phyloP scores from a whole-genome alignment of 2,888 invertebrate genomes.

The Andrena fulva region DNA sequence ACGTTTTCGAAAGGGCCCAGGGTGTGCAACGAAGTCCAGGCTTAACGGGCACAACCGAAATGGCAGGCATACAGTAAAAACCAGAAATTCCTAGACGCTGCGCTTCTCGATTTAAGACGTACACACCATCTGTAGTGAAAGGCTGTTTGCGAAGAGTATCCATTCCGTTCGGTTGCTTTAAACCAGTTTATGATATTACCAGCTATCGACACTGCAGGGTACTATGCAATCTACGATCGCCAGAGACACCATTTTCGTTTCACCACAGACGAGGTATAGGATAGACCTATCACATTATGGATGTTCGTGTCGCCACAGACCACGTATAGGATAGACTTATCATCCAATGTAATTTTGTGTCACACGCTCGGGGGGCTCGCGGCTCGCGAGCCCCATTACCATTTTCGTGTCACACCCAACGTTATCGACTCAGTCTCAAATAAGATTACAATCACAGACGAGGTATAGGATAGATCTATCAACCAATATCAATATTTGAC shows the following conservation, averaged over 20 bases:
- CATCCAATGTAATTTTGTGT: too few species aligned
- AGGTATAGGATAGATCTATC: too few species aligned
- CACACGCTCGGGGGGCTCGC: too few species aligned
- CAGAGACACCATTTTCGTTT: background rate
- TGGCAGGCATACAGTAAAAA: background rate
- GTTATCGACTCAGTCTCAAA: too few species aligned
- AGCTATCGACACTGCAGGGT: background rate
- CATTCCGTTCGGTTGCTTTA: background rate
- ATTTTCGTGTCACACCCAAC: too few species aligned
- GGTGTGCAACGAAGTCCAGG: background rate
- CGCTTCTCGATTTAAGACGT: constrained; percentile 31
- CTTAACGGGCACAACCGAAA: background rate
- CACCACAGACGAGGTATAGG: background rate
- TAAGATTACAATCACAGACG: too few species aligned
- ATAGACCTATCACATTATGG: too few species aligned
- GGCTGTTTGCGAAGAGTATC: background rate
- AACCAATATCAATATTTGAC: too few species aligned
- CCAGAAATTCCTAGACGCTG: background rate
- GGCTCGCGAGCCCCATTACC: too few species aligned
- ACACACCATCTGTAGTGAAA: constrained; percentile 28
- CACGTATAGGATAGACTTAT: too few species aligned
- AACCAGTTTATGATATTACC: background rate
- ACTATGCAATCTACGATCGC: background rate
- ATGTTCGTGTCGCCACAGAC: too few species aligned
- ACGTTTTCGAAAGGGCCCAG: background rate